Percentiles rank a stretch among this genome's conserved stretches.
Conservation (phyloP, 2,888 invertebrate species). For the Acleris sparsana region DNA sequence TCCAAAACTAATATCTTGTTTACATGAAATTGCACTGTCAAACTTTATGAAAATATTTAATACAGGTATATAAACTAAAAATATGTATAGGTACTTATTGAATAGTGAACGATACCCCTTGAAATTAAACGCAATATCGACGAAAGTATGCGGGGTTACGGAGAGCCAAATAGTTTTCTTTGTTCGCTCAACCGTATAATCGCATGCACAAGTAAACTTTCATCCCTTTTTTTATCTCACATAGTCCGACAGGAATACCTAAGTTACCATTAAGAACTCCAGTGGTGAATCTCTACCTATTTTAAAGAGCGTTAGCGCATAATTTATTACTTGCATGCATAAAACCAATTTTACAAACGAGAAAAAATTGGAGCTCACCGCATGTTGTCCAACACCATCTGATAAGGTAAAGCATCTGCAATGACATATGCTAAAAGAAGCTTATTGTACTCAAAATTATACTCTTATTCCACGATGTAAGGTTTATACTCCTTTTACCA, state of each 20-base stretch:
- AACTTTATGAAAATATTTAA: no score
- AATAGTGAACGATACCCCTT: conserved; percentile 4
- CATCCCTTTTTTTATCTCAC: conserved; percentile 15
- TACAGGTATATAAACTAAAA: no score
- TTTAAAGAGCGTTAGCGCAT: conserved; percentile 1
- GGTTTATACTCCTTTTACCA: conserved; percentile 42
- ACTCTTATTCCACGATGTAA: conserved; percentile 40
- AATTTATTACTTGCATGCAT: conserved; percentile 19
- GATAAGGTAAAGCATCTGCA: conserved; percentile 69
- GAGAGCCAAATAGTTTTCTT: conserved; percentile 63
- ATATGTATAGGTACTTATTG: no score
- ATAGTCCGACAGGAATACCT: neutral
- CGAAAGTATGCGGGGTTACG: conserved; percentile 51
- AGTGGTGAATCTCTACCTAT: conserved; percentile 16
- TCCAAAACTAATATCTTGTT: no score
- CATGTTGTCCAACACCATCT: conserved; percentile 70
- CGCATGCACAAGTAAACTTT: conserved; percentile 56
- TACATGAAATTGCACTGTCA: no score
- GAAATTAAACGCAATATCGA: conserved; percentile 51
- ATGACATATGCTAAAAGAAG: conserved; percentile 69
- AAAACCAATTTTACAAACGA: conserved; percentile 53
- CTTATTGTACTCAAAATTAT: conserved; percentile 37
- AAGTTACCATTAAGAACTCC: neutral
- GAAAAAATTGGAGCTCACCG: conserved; percentile 59
- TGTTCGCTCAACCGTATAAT: conserved; percentile 67